Percentiles rank a stretch among this genome's conserved stretches.
Conservation (phyloP, 2,113 vertebrate genomes). For the Barnardius zonarius region DNA sequence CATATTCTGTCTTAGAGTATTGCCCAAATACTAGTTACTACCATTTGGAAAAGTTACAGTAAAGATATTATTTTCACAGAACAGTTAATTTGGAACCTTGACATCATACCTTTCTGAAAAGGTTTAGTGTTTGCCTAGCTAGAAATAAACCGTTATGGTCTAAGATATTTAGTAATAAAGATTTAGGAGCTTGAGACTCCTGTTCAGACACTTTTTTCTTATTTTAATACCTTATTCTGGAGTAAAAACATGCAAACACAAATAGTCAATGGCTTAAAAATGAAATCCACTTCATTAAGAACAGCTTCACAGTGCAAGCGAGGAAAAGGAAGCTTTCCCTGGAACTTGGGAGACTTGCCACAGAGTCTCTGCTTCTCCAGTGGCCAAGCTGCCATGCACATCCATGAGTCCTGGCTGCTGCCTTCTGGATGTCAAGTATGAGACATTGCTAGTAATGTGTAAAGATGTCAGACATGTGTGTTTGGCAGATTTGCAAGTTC, state of each 20-base stretch:
- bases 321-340: background rate
- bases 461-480: background rate
- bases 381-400: background rate
- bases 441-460: background rate
- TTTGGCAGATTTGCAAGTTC: background rate
- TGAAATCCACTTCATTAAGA: background rate
- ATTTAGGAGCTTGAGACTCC: background rate
- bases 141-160: background rate
- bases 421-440: background rate
- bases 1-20: background rate
- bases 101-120: background rate
- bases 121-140: background rate
- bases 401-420: background rate
- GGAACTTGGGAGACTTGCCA: background rate
- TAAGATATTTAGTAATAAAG: background rate
- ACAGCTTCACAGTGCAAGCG: rapidly evolving
- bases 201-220: background rate
- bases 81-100: background rate
- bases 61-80: background rate
- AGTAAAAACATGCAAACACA: background rate
- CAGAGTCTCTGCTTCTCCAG: background rate
- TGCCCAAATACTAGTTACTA: background rate
- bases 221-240: background rate
- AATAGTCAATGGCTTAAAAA: background rate
- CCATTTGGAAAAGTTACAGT: background rate